Evolutionary conservation across 2,797 vertebrate genomes (phyloP).

Genomic region (Lithobates sylvaticus): DNA sequence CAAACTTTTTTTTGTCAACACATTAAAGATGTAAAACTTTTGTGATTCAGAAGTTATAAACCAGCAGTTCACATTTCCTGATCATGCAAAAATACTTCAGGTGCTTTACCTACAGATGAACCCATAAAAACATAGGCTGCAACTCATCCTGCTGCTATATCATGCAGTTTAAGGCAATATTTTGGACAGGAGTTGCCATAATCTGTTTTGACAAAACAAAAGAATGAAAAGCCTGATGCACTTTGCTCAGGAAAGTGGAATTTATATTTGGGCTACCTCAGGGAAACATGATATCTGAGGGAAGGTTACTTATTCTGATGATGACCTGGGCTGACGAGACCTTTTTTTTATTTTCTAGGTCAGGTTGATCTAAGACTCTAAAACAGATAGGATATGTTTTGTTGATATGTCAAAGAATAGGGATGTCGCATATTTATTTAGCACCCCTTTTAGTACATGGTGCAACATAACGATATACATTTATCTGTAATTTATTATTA

Average conservation of each 20-base stretch:
- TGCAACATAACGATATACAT: too few relatives aligned
- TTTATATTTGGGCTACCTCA: conserved; percentile 69
- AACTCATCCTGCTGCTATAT: conserved; percentile 8
- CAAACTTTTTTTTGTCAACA: neutral
- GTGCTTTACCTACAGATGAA: conserved; percentile 11
- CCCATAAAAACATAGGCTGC: neutral
- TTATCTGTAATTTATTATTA: too few relatives aligned
- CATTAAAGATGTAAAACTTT: neutral
- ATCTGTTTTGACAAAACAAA: conserved; percentile 72
- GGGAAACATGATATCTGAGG: conserved; percentile 65
- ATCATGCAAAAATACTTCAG: conserved; percentile 4
- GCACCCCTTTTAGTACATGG: neutral
- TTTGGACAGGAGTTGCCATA: conserved; percentile 59
- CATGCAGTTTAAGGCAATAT: conserved; percentile 23
- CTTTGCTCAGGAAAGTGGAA: conserved; percentile 67
- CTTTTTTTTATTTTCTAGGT: conserved; percentile 79
- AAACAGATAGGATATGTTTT: conserved; percentile 80
- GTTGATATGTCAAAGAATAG: conserved; percentile 73
- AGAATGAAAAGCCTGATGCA: conserved; percentile 66
- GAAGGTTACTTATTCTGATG: conserved; percentile 67
- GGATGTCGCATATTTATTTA: conserved; percentile 55
- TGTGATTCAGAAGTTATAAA: neutral
- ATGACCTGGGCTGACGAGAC: conserved; percentile 71
- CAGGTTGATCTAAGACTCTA: conserved; percentile 80
- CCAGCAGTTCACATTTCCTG: neutral